Conservation (phyloP, 1,140 invertebrate species). For the Choristoneura fumiferana region DNA sequence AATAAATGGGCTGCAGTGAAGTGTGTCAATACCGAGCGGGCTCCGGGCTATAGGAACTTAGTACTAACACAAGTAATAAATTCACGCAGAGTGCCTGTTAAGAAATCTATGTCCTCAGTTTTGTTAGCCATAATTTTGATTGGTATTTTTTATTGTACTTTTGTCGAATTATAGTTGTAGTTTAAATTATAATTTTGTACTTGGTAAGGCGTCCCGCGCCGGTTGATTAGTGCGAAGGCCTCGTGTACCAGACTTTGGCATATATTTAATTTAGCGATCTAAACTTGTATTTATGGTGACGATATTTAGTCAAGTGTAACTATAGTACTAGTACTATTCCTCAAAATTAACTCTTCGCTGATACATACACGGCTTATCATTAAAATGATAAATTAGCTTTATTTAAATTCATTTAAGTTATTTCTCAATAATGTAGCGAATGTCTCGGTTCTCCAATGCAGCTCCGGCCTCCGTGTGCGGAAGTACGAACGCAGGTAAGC, state of each 20-base stretch:
- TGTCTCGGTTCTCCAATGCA: not conserved
- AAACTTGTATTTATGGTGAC: constrained; percentile 29
- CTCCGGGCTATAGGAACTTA: constrained; percentile 38
- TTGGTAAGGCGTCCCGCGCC: constrained; percentile 29
- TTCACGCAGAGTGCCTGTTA: constrained; percentile 76
- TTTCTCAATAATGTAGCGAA: constrained; percentile 52
- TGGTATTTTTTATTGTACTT: constrained; percentile 59
- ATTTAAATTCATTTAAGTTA: constrained; percentile 69
- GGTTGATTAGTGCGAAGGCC: constrained; percentile 33
- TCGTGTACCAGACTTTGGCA: constrained; percentile 47
- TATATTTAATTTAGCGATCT: constrained; percentile 30
- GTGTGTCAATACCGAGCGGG: too few relatives aligned
- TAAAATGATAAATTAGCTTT: constrained; percentile 65
- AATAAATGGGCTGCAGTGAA: too few relatives aligned
- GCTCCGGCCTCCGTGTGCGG: not conserved
- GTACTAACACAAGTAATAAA: constrained; percentile 64
- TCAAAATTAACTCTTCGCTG: constrained; percentile 50
- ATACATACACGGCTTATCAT: constrained; percentile 59
- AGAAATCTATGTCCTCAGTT: constrained; percentile 60
- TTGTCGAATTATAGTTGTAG: constrained; percentile 69
- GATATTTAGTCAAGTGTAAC: constrained; percentile 23
- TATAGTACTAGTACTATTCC: constrained; percentile 19
- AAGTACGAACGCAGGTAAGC: constrained; percentile 26
- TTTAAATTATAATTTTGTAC: constrained; percentile 47
- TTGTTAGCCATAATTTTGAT: constrained; percentile 73